phyloP scores from a whole-genome alignment of 2,888 invertebrate genomes.

The Adela reaumurella region DNA sequence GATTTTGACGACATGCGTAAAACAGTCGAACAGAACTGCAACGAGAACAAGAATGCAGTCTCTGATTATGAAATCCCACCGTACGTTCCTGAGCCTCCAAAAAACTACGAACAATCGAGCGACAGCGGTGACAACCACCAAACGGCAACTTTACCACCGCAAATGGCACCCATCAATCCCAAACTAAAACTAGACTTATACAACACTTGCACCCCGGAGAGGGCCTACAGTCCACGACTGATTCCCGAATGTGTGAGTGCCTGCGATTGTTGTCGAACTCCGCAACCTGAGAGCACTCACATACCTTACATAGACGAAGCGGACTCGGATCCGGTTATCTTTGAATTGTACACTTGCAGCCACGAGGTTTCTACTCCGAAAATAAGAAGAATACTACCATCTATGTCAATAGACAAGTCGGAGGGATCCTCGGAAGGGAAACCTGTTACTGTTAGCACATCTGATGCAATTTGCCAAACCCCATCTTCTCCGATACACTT shows the following conservation, averaged over 20 bases:
- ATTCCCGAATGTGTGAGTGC: slow-evolving; percentile 44
- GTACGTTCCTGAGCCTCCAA: slow-evolving; percentile 25
- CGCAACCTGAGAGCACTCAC: slow-evolving; percentile 36
- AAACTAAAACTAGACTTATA: slow-evolving; percentile 36
- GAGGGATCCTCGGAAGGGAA: slow-evolving; percentile 21
- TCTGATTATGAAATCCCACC: slow-evolving; percentile 17
- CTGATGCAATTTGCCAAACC: slow-evolving; percentile 41
- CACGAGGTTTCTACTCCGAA: slow-evolving; percentile 35
- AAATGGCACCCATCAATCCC: slow-evolving; percentile 41
- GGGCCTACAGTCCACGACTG: slow-evolving; percentile 27
- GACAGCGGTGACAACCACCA: slow-evolving; percentile 24
- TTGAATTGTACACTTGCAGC: slow-evolving; percentile 31
- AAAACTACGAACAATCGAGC: slow-evolving; percentile 27
- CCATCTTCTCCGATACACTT: slow-evolving; percentile 22
- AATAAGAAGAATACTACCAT: slow-evolving; percentile 40
- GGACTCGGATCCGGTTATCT: slow-evolving; percentile 40
- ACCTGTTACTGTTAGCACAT: slow-evolving; percentile 21
- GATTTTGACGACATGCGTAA: slow-evolving; percentile 26
- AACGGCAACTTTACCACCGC: slow-evolving; percentile 29
- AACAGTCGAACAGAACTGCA: slow-evolving; percentile 15
- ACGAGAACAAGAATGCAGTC: slow-evolving; percentile 19
- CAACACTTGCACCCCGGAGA: slow-evolving; percentile 21
- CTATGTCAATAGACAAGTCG: slow-evolving; percentile 34
- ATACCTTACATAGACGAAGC: slow-evolving; percentile 50
- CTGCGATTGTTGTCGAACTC: slow-evolving; percentile 45